These are phyloP conservation scores for Stichodactyla helianthus DNA, from an alignment of 64 coral and sea anemone genomes.

Conservation along the genomic window DNA sequence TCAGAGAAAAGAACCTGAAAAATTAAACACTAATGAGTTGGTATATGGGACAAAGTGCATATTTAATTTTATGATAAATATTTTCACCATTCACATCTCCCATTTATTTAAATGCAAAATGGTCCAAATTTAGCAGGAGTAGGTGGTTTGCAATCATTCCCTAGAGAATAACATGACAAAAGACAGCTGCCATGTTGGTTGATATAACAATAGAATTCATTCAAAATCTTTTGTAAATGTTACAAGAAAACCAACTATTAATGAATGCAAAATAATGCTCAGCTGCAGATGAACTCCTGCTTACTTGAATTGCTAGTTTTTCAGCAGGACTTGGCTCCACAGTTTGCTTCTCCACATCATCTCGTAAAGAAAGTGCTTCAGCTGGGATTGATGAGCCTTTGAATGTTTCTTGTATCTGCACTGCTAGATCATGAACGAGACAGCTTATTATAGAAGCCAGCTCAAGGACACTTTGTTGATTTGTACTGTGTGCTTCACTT, in stretches of 20 bases:
- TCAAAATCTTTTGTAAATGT: too few relatives aligned
- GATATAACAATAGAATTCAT: too few relatives aligned
- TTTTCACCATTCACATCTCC: too few relatives aligned
- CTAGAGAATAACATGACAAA: too few relatives aligned
- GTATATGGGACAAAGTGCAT: too few relatives aligned
- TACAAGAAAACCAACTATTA: too few relatives aligned
- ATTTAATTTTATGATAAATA: too few relatives aligned
- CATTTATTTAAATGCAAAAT: too few relatives aligned
- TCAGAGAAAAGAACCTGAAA: slow-evolving; percentile 65
- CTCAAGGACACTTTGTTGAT: slow-evolving; percentile 68
- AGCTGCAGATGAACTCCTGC: not conserved
- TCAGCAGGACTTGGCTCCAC: slow-evolving; percentile 82
- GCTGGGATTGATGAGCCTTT: slow-evolving; percentile 45
- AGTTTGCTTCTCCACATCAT: slow-evolving; percentile 17
- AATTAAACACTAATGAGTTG: not conserved
- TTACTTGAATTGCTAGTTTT: slow-evolving; percentile 88
- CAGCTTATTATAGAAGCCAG: slow-evolving; percentile 69
- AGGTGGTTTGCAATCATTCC: too few relatives aligned
- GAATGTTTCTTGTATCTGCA: slow-evolving; percentile 27
- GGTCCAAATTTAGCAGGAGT: too few relatives aligned
- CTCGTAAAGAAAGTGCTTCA: slow-evolving; percentile 15
- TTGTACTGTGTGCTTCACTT: not conserved
- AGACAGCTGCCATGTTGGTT: too few relatives aligned
- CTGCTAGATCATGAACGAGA: slow-evolving; percentile 45
- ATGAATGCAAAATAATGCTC: too few relatives aligned